Conservation (phyloP, 2,113 vertebrate genomes). For the Podarcis cretensis region DNA sequence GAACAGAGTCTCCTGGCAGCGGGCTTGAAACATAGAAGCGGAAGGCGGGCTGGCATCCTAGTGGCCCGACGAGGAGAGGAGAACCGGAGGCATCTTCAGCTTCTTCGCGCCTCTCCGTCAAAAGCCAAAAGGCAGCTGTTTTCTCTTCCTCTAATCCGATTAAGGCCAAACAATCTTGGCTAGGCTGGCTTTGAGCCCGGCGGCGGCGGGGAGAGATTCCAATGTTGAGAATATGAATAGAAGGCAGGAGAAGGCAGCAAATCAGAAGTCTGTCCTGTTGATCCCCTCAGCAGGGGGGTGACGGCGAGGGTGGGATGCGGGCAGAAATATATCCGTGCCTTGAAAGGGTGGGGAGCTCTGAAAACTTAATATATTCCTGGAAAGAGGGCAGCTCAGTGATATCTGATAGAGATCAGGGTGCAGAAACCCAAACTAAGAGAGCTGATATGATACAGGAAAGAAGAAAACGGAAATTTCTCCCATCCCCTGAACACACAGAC, state of each 20-base stretch:
- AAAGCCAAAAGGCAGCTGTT: slow-evolving; percentile 18
- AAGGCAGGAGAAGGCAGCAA: too few relatives aligned
- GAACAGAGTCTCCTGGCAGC: slow-evolving; percentile 77
- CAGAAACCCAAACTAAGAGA: background rate
- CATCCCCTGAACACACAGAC: background rate
- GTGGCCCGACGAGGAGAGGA: rapidly evolving
- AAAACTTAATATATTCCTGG: background rate
- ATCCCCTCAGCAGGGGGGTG: background rate
- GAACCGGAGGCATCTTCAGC: background rate
- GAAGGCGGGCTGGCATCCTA: background rate
- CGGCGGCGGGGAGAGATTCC: rapidly evolving
- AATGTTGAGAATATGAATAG: background rate
- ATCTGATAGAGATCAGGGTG: too few relatives aligned
- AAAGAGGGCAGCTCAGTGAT: background rate
- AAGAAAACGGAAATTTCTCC: too few relatives aligned
- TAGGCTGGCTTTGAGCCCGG: background rate
- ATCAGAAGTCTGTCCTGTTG: background rate
- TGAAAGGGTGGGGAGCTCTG: background rate
- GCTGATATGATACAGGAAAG: too few relatives aligned
- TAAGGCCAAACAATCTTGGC: background rate
- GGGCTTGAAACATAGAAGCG: slow-evolving; percentile 76
- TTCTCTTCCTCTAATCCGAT: slow-evolving; percentile 16
- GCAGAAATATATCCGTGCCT: too few relatives aligned
- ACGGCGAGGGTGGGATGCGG: too few relatives aligned
- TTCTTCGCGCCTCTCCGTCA: background rate